Conservation (phyloP, 2,113 vertebrate genomes). For the Saccopteryx leptura region DNA sequence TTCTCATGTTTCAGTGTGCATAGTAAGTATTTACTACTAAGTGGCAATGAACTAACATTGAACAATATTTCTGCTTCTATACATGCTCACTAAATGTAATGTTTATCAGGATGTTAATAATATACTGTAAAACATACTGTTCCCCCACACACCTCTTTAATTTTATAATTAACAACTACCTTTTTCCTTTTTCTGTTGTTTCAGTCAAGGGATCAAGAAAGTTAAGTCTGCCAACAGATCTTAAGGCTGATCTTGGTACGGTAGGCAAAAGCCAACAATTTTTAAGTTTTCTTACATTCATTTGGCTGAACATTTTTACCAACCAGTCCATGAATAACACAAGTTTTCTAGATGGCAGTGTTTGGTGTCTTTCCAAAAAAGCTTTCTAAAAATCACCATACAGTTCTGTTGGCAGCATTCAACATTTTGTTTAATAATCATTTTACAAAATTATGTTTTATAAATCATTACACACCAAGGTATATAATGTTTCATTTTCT, state of each 20-base stretch:
- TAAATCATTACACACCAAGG: slow-evolving; percentile 79
- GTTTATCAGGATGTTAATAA: slow-evolving; percentile 73
- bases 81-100: slow-evolving; percentile 69
- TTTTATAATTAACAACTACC: slow-evolving; percentile 94
- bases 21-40: slow-evolving; percentile 78
- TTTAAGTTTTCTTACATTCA: slow-evolving; percentile 90
- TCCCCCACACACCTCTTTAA: slow-evolving; percentile 84
- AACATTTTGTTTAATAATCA: slow-evolving; percentile 87
- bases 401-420: slow-evolving; percentile 92
- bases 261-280: slow-evolving; percentile 97
- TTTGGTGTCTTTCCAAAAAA: slow-evolving; percentile 85
- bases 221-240: slow-evolving; percentile 99
- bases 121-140: slow-evolving; percentile 71
- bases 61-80: slow-evolving; percentile 75
- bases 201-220: slow-evolving; percentile 99
- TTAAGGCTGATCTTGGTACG: slow-evolving; percentile 99
- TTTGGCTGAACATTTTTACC: slow-evolving; percentile 89
- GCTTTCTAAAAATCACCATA: slow-evolving; percentile 89
- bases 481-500: slow-evolving; percentile 74
- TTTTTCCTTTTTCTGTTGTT: slow-evolving; percentile 99
- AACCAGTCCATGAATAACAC: slow-evolving; percentile 86
- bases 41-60: slow-evolving; percentile 71
- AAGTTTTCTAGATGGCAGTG: slow-evolving; percentile 74
- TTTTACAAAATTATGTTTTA: slow-evolving; percentile 84
- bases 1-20: slow-evolving; percentile 72